Percentiles rank a stretch among this genome's conserved stretches.
Evolutionary conservation across 64 coral and sea anemone species (phyloP).

Genomic region (Stylophora pistillata): DNA sequence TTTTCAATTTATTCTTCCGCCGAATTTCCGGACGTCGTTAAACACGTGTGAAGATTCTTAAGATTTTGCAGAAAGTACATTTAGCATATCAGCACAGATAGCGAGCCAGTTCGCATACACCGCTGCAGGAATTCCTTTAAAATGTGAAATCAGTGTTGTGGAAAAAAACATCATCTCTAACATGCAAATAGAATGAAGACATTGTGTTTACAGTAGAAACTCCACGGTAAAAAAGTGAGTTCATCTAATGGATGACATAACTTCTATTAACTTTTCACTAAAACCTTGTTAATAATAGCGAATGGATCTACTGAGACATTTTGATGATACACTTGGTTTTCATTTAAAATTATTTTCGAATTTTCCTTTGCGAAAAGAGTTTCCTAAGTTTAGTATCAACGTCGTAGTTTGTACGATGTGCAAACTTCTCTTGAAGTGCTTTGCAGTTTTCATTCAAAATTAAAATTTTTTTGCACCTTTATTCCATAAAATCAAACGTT

Average conservation of each 20-base stretch:
- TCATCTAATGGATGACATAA: background rate
- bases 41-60: background rate
- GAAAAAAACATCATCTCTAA: background rate
- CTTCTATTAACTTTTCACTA: background rate
- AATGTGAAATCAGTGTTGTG: background rate
- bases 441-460: constrained; percentile 1
- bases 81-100: background rate
- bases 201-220: background rate
- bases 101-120: background rate
- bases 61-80: background rate
- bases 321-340: background rate
- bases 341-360: background rate
- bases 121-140: background rate
- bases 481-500: background rate
- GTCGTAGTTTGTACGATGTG: background rate
- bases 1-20: constrained; percentile 35
- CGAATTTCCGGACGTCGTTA: constrained; percentile 35
- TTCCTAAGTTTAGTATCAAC: background rate
- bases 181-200: background rate
- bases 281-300: background rate
- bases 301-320: background rate
- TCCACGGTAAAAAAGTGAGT: background rate
- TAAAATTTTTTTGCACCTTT: constrained; percentile 5
- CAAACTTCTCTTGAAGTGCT: background rate
- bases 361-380: background rate